phyloP scores from a whole-genome alignment of 2,888 invertebrate genomes.

The Hydrotaea cyrtoneurina region DNA sequence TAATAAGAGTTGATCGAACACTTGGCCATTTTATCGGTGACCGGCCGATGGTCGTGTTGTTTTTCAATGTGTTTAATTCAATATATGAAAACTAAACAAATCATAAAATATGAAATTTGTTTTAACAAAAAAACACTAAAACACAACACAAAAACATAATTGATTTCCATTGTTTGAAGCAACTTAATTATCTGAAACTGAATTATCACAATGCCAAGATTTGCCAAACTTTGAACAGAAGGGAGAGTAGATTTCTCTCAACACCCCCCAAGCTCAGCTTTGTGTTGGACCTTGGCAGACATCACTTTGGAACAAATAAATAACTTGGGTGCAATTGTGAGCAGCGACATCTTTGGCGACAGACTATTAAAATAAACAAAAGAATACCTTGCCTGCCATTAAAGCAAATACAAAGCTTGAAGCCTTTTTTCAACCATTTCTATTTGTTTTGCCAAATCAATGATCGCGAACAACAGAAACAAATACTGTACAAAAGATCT shows the following conservation, averaged over 20 bases:
- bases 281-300: not conserved
- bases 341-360: too few species aligned
- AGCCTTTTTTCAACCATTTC: too few species aligned
- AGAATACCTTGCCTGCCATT: too few species aligned
- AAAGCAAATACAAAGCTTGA: too few species aligned
- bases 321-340: not conserved
- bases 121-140: conserved; percentile 22
- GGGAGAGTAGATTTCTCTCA: too few species aligned
- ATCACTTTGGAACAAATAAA: not conserved
- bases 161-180: conserved; percentile 25
- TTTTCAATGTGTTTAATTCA: conserved; percentile 31
- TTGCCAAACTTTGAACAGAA: not conserved
- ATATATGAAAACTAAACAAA: conserved; percentile 43
- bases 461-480: too few species aligned
- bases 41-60: not conserved
- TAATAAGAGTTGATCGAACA: not conserved
- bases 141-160: conserved; percentile 12
- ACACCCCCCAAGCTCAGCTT: not conserved
- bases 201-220: not conserved
- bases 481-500: too few species aligned
- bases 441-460: too few species aligned
- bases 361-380: too few species aligned
- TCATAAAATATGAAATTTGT: conserved; percentile 23
- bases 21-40: too few species aligned
- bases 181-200: conserved; percentile 28